A percentile compares a stretch with the other conserved stretches of the same genome.
Conservation (phyloP, 2,113 vertebrate genomes). For the Menidia beryllina region DNA sequence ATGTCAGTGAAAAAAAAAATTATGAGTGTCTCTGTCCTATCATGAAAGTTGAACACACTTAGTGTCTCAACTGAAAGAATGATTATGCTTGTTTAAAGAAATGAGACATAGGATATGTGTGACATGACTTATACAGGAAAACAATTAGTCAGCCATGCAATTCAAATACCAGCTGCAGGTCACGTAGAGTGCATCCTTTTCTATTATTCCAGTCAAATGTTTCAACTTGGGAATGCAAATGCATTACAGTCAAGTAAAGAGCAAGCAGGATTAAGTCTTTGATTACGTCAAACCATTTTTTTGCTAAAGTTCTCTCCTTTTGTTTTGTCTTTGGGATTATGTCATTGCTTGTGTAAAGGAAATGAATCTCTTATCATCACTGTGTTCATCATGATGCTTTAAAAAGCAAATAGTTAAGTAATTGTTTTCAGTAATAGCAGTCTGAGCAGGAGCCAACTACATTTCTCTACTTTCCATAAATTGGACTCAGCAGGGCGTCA, state of each 20-base stretch:
- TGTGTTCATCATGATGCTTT: neutral
- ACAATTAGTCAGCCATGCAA: slow-evolving; percentile 9
- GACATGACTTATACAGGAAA: slow-evolving; percentile 5
- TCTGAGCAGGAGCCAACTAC: neutral
- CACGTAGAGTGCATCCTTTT: slow-evolving; percentile 6
- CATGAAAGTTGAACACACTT: slow-evolving; percentile 9
- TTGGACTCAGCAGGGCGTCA: neutral
- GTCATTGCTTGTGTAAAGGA: neutral
- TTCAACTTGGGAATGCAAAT: neutral
- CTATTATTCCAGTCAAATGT: neutral
- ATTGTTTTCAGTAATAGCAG: slow-evolving; percentile 1
- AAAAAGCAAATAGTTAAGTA: slow-evolving; percentile 17
- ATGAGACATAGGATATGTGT: slow-evolving; percentile 2
- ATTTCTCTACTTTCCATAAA: neutral
- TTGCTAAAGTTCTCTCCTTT: neutral
- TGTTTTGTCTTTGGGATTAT: neutral
- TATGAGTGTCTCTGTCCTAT: neutral
- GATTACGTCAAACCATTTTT: neutral
- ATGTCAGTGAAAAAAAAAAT: neutral
- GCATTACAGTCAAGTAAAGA: slow-evolving; percentile 16
- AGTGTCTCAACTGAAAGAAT: neutral
- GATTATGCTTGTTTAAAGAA: neutral
- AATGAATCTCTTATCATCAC: neutral
- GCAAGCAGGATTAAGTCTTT: neutral
- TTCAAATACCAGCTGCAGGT: slow-evolving; percentile 8